A percentile compares a stretch with the other conserved stretches of the same genome.
These are phyloP conservation scores for Xestia rhomboidea DNA, from an alignment of 2,888 invertebrate genomes.

Conservation along the genomic window DNA sequence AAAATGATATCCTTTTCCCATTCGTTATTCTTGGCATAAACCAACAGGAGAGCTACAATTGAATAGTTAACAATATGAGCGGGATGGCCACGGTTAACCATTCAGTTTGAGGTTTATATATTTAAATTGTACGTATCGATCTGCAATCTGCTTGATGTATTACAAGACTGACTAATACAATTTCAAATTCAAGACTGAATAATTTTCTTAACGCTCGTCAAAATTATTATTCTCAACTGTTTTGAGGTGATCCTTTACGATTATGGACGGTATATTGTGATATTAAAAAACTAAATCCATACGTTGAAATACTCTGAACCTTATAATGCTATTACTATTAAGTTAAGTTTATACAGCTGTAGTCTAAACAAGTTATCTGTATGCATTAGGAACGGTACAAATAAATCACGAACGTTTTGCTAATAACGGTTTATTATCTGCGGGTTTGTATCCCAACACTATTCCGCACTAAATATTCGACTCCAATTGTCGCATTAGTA, in stretches of 20 bases:
- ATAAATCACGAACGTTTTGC: conserved; percentile 73
- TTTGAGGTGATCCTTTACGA: background rate
- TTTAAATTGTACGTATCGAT: conserved; percentile 6
- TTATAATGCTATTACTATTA: conserved; percentile 3
- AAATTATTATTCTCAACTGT: background rate
- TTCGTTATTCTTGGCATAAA: conserved; percentile 76
- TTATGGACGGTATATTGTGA: background rate
- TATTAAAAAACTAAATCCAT: conserved; percentile 12
- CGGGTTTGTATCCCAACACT: conserved; percentile 58
- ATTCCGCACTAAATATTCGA: conserved; percentile 69
- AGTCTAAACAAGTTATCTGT: conserved; percentile 65
- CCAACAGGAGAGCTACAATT: conserved; percentile 71
- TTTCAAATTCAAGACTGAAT: background rate
- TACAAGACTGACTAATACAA: background rate
- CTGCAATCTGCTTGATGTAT: background rate
- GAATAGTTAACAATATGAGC: conserved; percentile 73
- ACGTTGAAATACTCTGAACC: background rate
- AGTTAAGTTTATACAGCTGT: conserved; percentile 12
- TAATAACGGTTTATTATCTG: conserved; percentile 74
- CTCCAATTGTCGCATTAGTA: conserved; percentile 69
- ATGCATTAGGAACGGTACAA: conserved; percentile 66
- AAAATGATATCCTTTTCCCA: conserved; percentile 79
- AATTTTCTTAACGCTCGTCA: background rate
- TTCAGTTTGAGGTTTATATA: background rate
- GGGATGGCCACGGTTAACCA: conserved; percentile 1